Evolutionary conservation across 2,888 invertebrate genomes (phyloP), one percentile per base, ranked within the genome.

Genomic region (Athetis lepigone): DNA sequence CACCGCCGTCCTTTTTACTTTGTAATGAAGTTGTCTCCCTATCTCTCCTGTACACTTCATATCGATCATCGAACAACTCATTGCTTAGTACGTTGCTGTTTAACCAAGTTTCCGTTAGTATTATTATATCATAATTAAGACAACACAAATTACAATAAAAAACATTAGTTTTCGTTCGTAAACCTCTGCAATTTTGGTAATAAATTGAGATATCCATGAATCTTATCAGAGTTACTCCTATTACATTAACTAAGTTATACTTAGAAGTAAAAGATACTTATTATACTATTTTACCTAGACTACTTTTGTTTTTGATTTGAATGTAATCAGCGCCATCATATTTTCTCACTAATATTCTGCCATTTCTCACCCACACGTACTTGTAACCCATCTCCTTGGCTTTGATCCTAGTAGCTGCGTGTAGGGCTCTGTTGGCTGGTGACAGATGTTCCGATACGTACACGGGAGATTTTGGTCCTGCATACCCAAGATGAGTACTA

Each of bases 31-130:
- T 23, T 4, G 43, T 68, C 25, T 68, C 62, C n/a, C 59, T 59
- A 9, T 65, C 59, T 13, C 59, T 39, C 8, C 55, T 58, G 33
- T 65, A 65, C 0, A 59, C 68, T 1, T 36, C 25, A 46, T 55
- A 67, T 3, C 66, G 23, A 19, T 37, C 29, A 27, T 65, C 61
- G 40, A 67, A 67, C 27, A 67, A 13, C 16, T 67, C 62, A 50
- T 50, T 45, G 43, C 54, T 62, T 2, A 62, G 11, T 13, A 67
- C 25, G 7, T 11, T 40, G 23, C 13, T 29, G 25, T 68, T 68
- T n/a, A 68, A 7, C 65, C 65, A 65, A 2, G 58, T 65, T 27
- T 66, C 66, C 2, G 66, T 47, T 11, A 66, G 18, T 8, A 69
- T n/a, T 23, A 69, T 13, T 5, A 65, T 9, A 55, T 65, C 64